Evolutionary conservation across 2,888 invertebrate species (phyloP), one percentile per base, ranked within the genome.

Genomic region (Leucozona laternaria): DNA sequence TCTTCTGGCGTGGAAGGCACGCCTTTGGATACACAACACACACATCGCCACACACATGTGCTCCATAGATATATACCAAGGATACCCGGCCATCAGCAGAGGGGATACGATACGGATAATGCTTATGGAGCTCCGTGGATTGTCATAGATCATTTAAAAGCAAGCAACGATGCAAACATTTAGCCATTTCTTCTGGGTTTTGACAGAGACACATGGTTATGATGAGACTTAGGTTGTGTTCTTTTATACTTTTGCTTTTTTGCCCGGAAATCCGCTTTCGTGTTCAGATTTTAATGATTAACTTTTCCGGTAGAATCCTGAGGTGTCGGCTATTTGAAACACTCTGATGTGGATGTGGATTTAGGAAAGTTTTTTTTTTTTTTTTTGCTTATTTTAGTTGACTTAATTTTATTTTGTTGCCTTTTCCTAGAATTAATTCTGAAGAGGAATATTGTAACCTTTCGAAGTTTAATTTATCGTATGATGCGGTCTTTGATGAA

Each of bases 101-200:
- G 64, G 37, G 64, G 17, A 50, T 68, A n/a, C n/a, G n/a, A n/a
- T n/a, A n/a, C n/a, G n/a, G n/a, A 28, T 68, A 71, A 71, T 72
- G 57, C 58, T 72, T 48, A 57, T 15, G 62, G 55, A 48, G 28
- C 58, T 31, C 28, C 22, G 37, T 50, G 50, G 37, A 64, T 58
- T 57, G 76, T 48, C 25, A 76, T 81, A 71, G 81, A 76, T 81
- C 76, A 81, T 76, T 45, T 71, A 66, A 66, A 64, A 45, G 75
- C 79, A 71, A 45, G 53, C 73, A 70, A 48, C 62, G 64, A 84
- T 62, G 79, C 73, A 76, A 79, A 76, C 45, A 66, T 57, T 76
- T 53, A 53, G 37, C 37, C 37, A 66, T 48, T 50, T 68, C 48
- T 53, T 68, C 6, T 37, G 34, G 28, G 11, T 76, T 64, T 66